phyloP scores from a whole-genome alignment of 2,113 vertebrate genomes.

The Sinocyclocheilus rhinocerous region DNA sequence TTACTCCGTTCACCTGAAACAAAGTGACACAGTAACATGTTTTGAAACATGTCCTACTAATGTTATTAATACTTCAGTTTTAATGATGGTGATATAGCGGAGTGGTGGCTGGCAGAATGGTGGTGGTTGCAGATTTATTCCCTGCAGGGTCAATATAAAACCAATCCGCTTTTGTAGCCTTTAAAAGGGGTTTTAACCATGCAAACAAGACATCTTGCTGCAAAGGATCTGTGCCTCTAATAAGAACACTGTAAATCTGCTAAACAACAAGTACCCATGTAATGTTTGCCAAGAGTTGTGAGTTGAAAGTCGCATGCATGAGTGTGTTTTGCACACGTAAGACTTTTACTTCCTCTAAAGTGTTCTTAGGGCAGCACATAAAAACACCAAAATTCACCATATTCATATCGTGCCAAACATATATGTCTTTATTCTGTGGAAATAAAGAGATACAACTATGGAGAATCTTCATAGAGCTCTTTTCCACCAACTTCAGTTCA shows the following conservation, averaged over 20 bases:
- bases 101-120: too few species aligned
- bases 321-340: not conserved
- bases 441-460: not conserved
- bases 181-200: too few species aligned
- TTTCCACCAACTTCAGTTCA: not conserved
- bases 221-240: too few species aligned
- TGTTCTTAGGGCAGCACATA: not conserved
- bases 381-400: not conserved
- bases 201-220: too few species aligned
- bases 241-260: not conserved
- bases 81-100: too few species aligned
- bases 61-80: too few species aligned
- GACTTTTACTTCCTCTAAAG: conserved; percentile 31
- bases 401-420: not conserved
- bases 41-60: too few species aligned
- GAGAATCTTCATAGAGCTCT: not conserved
- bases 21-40: not conserved
- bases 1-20: not conserved
- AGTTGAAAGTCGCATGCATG: not conserved
- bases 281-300: not conserved
- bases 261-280: not conserved
- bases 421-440: not conserved
- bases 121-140: too few species aligned
- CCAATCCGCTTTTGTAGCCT: too few species aligned
- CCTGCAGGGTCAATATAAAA: too few species aligned